A percentile compares a stretch with the other conserved stretches of the same genome.
Conservation (phyloP, 2,797 vertebrate genomes). For the Chromis chromis region DNA sequence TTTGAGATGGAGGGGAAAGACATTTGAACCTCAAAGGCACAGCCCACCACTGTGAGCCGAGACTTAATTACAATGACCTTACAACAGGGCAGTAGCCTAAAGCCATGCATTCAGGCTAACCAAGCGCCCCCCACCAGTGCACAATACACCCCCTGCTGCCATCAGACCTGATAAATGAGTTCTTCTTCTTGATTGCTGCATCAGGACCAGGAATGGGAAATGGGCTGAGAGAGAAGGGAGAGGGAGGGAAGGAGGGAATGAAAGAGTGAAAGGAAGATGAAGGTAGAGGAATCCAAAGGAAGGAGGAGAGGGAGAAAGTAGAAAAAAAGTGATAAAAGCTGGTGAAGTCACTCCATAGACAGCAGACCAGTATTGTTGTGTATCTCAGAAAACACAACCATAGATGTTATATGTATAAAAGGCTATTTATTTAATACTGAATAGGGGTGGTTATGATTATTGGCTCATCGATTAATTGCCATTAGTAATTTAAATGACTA, state of each 20-base stretch:
- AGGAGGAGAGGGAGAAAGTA: not conserved
- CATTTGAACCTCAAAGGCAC: constrained; percentile 83
- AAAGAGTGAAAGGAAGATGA: constrained; percentile 7
- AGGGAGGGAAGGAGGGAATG: constrained; percentile 24
- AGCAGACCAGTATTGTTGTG: not conserved
- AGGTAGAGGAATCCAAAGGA: constrained; percentile 1
- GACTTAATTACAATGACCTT: constrained; percentile 86
- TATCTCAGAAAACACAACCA: too few species aligned
- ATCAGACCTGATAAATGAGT: constrained; percentile 77
- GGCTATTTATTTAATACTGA: too few species aligned
- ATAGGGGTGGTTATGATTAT: too few species aligned
- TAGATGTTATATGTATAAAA: too few species aligned
- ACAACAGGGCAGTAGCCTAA: constrained; percentile 76
- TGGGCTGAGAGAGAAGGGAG: not conserved
- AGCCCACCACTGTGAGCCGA: constrained; percentile 69
- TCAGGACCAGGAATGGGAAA: constrained; percentile 53
- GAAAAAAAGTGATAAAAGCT: not conserved
- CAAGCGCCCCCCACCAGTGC: constrained; percentile 45
- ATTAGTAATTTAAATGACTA: too few species aligned
- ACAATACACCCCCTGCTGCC: constrained; percentile 71
- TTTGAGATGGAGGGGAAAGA: constrained; percentile 73
- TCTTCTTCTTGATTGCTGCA: constrained; percentile 76
- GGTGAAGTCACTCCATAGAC: not conserved
- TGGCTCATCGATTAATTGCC: too few species aligned
- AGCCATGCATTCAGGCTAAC: constrained; percentile 66